A percentile compares a stretch with the other conserved stretches of the same genome.
These are phyloP conservation scores for Lagenorhynchus albirostris DNA, from an alignment of 2,113 vertebrate genomes.

Conservation along the genomic window DNA sequence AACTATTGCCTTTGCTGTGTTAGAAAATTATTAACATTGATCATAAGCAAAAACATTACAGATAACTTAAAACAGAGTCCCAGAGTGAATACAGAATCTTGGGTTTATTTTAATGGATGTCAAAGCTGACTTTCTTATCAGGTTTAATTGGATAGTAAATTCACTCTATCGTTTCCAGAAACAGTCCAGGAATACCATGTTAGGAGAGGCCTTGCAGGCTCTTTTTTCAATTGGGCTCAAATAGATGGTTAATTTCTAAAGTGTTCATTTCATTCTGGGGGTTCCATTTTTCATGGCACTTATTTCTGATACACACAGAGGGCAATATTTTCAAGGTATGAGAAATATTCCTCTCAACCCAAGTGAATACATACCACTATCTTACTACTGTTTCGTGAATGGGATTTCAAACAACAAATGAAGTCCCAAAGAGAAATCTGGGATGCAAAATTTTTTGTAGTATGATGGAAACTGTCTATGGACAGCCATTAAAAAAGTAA, in stretches of 20 bases:
- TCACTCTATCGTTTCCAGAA: constrained; percentile 65
- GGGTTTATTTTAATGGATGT: constrained; percentile 69
- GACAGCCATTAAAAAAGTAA: not conserved
- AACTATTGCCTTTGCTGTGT: not conserved
- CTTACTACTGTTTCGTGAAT: not conserved
- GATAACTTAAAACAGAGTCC: constrained; percentile 62
- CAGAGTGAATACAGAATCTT: constrained; percentile 11
- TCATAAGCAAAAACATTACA: constrained; percentile 62
- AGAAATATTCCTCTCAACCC: constrained; percentile 40
- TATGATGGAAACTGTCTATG: not conserved
- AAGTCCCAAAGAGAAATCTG: constrained; percentile 9
- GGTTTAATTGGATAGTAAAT: constrained; percentile 75
- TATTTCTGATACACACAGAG: constrained; percentile 61
- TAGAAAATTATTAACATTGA: constrained; percentile 62
- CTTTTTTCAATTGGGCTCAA: constrained; percentile 69
- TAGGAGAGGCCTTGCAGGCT: constrained; percentile 55
- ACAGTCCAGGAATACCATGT: constrained; percentile 53
- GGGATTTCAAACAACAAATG: constrained; percentile 39
- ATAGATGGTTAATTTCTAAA: constrained; percentile 75
- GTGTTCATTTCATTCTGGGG: constrained; percentile 58
- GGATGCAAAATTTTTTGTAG: not conserved
- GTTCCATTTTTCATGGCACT: constrained; percentile 66
- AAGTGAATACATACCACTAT: not conserved
- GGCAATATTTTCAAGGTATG: constrained; percentile 58
- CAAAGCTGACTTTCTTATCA: constrained; percentile 55